Percentiles rank a stretch among this genome's conserved stretches.
Conservation (phyloP, 2,797 vertebrate species). For the Antrozous pallidus region DNA sequence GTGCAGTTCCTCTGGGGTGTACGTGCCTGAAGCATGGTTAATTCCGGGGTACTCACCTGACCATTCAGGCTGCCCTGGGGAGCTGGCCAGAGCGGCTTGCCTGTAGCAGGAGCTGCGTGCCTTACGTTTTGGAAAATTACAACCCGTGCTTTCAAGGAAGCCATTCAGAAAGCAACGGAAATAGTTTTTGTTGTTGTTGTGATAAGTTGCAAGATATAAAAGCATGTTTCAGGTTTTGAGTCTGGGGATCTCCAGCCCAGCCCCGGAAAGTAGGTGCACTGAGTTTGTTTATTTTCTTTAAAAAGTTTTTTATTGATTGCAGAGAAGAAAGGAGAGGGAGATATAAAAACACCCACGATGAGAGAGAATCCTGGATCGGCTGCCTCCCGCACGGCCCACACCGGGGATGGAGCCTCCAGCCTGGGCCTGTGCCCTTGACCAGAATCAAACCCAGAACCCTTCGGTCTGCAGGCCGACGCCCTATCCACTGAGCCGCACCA, state of each 20-base stretch:
- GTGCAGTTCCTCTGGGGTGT: neutral
- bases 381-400: too few species aligned
- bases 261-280: neutral
- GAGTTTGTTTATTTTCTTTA: too few species aligned
- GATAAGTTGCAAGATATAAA: neutral
- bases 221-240: neutral
- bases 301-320: too few species aligned
- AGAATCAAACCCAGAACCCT: too few species aligned
- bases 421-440: too few species aligned
- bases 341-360: too few species aligned
- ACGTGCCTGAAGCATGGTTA: neutral
- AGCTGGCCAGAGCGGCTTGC: neutral
- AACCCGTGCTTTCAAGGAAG: neutral
- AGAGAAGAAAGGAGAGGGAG: too few species aligned
- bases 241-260: neutral
- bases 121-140: neutral
- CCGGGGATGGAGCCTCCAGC: too few species aligned
- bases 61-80: neutral
- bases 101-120: rapidly evolving
- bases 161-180: neutral
- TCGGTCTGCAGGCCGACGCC: too few species aligned
- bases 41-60: neutral
- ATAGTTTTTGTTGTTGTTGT: neutral
- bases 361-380: too few species aligned
- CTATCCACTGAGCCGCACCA: too few species aligned